These are phyloP conservation scores for Hymenopus coronatus DNA, from an alignment of 2,888 invertebrate species.

Conservation along the genomic window DNA sequence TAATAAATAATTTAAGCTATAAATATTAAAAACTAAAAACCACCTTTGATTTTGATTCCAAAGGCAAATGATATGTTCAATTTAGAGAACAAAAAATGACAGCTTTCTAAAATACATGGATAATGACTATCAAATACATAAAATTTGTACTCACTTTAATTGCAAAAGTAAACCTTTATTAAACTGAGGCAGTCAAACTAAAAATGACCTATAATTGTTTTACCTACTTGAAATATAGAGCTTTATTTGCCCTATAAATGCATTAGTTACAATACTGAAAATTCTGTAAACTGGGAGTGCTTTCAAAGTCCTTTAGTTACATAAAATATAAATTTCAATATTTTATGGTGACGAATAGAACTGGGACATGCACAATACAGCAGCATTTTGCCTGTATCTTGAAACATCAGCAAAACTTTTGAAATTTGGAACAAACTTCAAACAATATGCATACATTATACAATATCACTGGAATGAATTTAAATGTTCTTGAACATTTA, in stretches of 20 bases:
- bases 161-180: not conserved
- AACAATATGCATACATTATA: too few species aligned
- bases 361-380: too few species aligned
- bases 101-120: not conserved
- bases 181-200: not conserved
- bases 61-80: not conserved
- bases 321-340: too few species aligned
- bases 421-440: too few species aligned
- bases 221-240: not conserved
- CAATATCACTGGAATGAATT: not conserved
- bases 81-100: not conserved
- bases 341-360: too few species aligned
- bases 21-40: not conserved
- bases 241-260: too few species aligned
- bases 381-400: too few species aligned
- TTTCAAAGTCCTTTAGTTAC: too few species aligned
- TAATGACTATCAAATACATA: not conserved
- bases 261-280: too few species aligned
- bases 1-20: not conserved
- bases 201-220: not conserved
- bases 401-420: too few species aligned
- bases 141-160: not conserved
- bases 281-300: too few species aligned
- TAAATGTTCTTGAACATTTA: not conserved
- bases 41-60: not conserved